A percentile compares a stretch with the other conserved stretches of the same genome.
Evolutionary conservation across 2,797 vertebrate species (phyloP).

Genomic region (Crypturellus tataupa): DNA sequence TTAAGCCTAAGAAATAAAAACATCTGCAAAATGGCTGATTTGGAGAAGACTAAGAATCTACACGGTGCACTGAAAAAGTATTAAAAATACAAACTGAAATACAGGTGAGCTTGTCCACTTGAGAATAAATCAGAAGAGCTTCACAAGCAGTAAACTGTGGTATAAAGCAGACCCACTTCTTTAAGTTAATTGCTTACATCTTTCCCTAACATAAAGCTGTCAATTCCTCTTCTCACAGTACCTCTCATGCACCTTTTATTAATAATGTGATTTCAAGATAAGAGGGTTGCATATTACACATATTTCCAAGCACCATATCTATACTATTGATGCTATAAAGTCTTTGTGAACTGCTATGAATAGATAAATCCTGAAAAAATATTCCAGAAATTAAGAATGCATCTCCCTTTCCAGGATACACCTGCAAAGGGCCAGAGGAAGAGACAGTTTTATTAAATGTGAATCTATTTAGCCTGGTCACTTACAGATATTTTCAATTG

Average conservation of each 20-base stretch:
- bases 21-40: neutral
- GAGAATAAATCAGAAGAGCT: conserved; percentile 37
- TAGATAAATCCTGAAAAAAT: neutral
- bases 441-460: neutral
- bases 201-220: conserved; percentile 32
- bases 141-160: neutral
- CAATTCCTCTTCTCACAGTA: neutral
- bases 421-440: neutral
- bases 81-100: conserved; percentile 13
- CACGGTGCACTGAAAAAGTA: neutral
- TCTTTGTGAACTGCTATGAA: neutral
- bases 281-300: neutral
- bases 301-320: neutral
- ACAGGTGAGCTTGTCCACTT: neutral
- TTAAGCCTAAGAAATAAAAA: neutral
- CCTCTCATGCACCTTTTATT: conserved; percentile 22
- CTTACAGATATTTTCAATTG: neutral
- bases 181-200: neutral
- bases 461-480: neutral
- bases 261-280: neutral
- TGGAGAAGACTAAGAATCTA: neutral
- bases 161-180: conserved; percentile 27
- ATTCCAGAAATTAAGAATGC: neutral
- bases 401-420: neutral
- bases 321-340: neutral